Evolutionary conservation across 64 coral and sea anemone genomes (phyloP).

Genomic region (Stylophora pistillata): DNA sequence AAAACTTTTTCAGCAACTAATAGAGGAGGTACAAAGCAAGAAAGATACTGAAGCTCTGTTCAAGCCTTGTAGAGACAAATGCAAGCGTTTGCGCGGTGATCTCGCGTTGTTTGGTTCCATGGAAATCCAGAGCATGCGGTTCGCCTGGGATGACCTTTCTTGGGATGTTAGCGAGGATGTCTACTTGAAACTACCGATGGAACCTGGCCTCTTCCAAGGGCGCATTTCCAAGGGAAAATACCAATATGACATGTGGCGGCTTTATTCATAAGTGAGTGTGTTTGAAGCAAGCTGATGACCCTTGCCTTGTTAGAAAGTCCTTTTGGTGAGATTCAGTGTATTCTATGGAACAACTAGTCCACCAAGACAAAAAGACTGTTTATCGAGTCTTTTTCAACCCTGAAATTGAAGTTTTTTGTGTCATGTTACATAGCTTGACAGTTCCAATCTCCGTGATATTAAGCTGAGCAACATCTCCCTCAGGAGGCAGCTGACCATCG

Average conservation of each 20-base stretch:
- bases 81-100: conserved; percentile 20
- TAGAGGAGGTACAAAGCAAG: conserved; percentile 13
- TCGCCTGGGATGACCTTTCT: not conserved
- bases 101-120: conserved; percentile 20
- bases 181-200: not conserved
- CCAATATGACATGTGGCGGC: not conserved
- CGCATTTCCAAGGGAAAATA: not conserved
- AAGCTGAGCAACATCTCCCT: conserved; percentile 7
- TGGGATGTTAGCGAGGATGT: conserved; percentile 12
- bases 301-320: too few species aligned
- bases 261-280: not conserved
- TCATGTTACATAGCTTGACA: not conserved
- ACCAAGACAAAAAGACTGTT: too few species aligned
- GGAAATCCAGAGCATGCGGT: conserved; percentile 18
- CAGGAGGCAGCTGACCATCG: not conserved
- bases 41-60: conserved; percentile 2
- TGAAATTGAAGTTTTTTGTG: not conserved
- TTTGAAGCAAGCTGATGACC: not conserved
- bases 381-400: not conserved
- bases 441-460: not conserved
- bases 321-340: too few species aligned
- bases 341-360: too few species aligned
- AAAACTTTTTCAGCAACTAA: conserved; percentile 48
- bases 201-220: conserved; percentile 37
- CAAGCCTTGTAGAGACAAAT: not conserved